phyloP scores from a whole-genome alignment of 2,888 invertebrate species.

The Thysanoteuthis rhombus region DNA sequence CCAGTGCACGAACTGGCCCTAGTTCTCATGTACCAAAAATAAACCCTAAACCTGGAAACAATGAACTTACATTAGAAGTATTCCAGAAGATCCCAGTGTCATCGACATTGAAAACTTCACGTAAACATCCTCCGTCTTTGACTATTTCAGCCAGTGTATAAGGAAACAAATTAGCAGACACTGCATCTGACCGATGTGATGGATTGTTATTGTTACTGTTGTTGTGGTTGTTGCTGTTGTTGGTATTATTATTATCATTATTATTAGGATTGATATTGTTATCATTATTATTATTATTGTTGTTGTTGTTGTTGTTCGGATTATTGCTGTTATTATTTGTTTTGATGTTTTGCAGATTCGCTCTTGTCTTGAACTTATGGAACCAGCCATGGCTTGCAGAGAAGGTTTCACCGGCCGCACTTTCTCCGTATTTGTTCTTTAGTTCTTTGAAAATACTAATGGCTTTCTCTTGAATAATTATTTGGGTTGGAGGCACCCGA shows the following conservation, averaged over 20 bases:
- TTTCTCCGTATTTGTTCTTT: neutral
- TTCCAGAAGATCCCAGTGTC: neutral
- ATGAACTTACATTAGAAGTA: neutral
- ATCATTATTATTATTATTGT: neutral
- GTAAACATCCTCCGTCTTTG: neutral
- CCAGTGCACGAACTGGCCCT: too few species aligned
- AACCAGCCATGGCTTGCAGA: conserved; percentile 16
- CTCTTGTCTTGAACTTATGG: neutral
- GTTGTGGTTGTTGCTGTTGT: neutral
- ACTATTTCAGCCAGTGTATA: neutral
- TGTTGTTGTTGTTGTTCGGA: neutral
- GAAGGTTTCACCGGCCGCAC: neutral
- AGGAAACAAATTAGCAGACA: neutral
- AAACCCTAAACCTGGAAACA: too few species aligned
- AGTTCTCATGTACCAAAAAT: too few species aligned
- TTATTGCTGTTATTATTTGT: neutral
- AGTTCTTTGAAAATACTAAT: neutral
- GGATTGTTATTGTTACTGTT: neutral
- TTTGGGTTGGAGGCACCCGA: neutral
- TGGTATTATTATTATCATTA: neutral
- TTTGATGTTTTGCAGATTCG: neutral
- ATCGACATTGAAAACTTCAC: neutral
- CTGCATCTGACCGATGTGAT: neutral
- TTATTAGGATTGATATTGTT: neutral
- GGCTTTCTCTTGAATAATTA: neutral